These are phyloP conservation scores for Ophthalmotilapia sp. DNA, from an alignment of 2,113 vertebrate genomes.

Conservation along the genomic window DNA sequence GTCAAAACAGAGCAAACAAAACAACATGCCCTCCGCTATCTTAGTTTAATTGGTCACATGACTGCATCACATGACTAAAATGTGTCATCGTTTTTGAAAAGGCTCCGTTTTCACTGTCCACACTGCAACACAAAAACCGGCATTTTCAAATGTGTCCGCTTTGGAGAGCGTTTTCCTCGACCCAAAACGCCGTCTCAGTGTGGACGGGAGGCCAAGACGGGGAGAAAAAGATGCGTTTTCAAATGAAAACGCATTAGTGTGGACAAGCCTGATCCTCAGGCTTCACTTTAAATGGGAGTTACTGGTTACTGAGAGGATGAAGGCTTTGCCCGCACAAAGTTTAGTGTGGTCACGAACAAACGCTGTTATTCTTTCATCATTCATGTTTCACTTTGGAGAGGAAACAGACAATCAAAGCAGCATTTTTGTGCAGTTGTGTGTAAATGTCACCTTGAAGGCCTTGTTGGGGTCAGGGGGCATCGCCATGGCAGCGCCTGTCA, in stretches of 20 bases:
- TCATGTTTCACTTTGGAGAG: not conserved
- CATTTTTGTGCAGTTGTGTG: not conserved
- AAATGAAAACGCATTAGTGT: accelerated
- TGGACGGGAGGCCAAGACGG: not conserved
- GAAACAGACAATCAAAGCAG: not conserved
- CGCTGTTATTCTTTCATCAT: not conserved
- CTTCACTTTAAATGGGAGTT: not conserved
- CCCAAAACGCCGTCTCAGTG: not conserved
- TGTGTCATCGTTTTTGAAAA: accelerated
- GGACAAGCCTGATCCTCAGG: not conserved
- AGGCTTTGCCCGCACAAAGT: not conserved
- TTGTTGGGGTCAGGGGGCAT: constrained; percentile 77
- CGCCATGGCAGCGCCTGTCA: constrained; percentile 73
- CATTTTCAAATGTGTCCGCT: not conserved
- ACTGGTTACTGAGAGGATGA: not conserved
- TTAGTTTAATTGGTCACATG: not conserved
- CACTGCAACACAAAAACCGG: accelerated
- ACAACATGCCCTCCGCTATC: accelerated
- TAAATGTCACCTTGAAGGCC: constrained; percentile 74
- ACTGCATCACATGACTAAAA: not conserved
- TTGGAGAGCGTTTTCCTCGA: not conserved
- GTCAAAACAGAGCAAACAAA: not conserved
- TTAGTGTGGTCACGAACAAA: not conserved
- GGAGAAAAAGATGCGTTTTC: accelerated
- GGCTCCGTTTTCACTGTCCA: accelerated